Evolutionary conservation across 2,797 vertebrate genomes (phyloP).

Genomic region (Spinibarbus caldwelli): DNA sequence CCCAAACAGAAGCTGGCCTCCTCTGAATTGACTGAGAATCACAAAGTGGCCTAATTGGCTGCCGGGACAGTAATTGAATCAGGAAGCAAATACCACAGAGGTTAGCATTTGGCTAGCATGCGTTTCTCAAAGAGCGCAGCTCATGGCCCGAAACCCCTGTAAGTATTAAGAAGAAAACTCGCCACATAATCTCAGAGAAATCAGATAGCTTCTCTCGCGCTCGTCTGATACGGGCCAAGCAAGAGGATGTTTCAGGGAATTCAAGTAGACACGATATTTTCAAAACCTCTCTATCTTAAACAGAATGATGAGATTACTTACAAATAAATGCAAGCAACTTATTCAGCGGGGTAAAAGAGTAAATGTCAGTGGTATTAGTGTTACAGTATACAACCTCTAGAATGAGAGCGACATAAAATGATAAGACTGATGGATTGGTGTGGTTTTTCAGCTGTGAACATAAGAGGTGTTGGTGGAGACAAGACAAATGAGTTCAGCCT

Average conservation of each 20-base stretch:
- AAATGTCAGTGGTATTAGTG: conserved; percentile 34
- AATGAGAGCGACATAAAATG: conserved; percentile 35
- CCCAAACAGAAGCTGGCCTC: conserved; percentile 50
- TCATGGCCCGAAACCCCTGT: conserved; percentile 9
- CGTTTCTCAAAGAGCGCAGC: neutral
- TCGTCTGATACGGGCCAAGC: conserved; percentile 10
- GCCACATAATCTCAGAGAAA: conserved; percentile 27
- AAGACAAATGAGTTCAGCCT: conserved; percentile 23
- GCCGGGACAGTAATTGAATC: conserved; percentile 43
- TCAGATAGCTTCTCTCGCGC: conserved; percentile 31
- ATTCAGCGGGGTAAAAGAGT: neutral
- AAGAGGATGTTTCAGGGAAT: conserved; percentile 34
- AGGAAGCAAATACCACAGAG: conserved; percentile 51
- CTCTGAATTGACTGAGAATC: conserved; percentile 48
- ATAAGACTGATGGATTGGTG: conserved; percentile 27
- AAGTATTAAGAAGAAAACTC: conserved; percentile 25
- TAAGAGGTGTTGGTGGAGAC: conserved; percentile 22
- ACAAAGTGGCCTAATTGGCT: conserved; percentile 53
- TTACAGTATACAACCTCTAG: conserved; percentile 26
- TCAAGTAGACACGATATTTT: conserved; percentile 50
- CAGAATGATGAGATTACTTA: conserved; percentile 35
- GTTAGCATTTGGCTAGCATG: conserved; percentile 29
- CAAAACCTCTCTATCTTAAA: conserved; percentile 29
- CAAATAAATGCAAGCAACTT: conserved; percentile 11
- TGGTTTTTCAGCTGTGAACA: conserved; percentile 25